Conservation (phyloP, 2,888 invertebrate genomes). For the Craniophora ligustri region DNA sequence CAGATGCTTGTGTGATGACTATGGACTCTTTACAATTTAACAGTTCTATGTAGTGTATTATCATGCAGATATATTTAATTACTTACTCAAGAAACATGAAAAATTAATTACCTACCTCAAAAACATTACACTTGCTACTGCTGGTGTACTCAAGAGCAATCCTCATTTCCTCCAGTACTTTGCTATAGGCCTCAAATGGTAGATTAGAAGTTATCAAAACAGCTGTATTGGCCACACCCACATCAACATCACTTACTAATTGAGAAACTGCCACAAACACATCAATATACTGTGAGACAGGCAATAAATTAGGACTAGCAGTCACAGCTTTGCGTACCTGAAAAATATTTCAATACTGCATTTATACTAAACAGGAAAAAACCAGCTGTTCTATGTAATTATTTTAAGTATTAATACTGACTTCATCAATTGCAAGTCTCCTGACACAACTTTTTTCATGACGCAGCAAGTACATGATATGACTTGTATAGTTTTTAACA, state of each 20-base stretch:
- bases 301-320: constrained; percentile 65
- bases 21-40: too few relatives aligned
- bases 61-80: too few relatives aligned
- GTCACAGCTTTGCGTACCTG: constrained; percentile 77
- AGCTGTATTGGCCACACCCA: constrained; percentile 89
- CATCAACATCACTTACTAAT: constrained; percentile 88
- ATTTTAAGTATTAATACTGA: constrained; percentile 67
- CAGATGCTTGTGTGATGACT: too few relatives aligned
- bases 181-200: constrained; percentile 86
- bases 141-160: constrained; percentile 88
- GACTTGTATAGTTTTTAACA: constrained; percentile 87
- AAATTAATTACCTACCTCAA: constrained; percentile 88
- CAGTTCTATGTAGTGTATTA: too few relatives aligned
- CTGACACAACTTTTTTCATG: constrained; percentile 90
- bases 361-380: too few relatives aligned
- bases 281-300: constrained; percentile 82
- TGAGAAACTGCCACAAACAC: constrained; percentile 88
- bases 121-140: constrained; percentile 90
- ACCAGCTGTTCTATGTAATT: too few relatives aligned
- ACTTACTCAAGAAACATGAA: too few relatives aligned
- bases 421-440: constrained; percentile 90
- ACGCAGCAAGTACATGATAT: constrained; percentile 89
- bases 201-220: constrained; percentile 85
- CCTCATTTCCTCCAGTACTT: constrained; percentile 87
- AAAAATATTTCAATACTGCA: constrained; percentile 31